Conservation (phyloP, 2,888 invertebrate genomes). For the Parasteatoda lunata region DNA sequence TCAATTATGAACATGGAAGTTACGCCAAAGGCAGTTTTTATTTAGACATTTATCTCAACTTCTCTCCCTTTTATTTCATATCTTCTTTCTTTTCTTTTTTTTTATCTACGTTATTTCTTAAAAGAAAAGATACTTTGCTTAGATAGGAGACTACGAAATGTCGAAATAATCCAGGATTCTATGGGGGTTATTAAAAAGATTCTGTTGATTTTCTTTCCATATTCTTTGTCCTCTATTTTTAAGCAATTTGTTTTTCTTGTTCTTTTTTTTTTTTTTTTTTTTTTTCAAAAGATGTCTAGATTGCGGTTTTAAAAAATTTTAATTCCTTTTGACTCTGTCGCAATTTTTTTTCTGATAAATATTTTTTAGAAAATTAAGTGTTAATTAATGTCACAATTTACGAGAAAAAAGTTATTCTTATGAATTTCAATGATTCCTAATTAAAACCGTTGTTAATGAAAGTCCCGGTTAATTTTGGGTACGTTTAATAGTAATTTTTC, state of each 20-base stretch:
- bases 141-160: conserved; percentile 22
- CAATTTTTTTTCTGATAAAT: no score
- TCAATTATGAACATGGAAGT: conserved; percentile 55
- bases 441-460: no score
- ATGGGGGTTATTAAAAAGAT: background rate
- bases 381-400: no score
- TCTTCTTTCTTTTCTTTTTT: conserved; percentile 7
- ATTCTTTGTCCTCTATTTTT: background rate
- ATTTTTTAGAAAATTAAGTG: no score
- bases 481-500: no score
- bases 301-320: no score
- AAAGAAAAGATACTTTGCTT: conserved; percentile 36
- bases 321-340: no score
- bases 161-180: background rate
- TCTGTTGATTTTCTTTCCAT: background rate
- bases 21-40: conserved; percentile 59
- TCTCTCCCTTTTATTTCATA: conserved; percentile 14
- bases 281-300: no score
- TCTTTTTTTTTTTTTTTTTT: background rate
- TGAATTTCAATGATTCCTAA: no score
- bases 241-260: background rate
- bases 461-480: no score
- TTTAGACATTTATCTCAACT: conserved; percentile 64
- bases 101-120: conserved; percentile 13
- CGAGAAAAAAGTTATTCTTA: no score